Base-by-base conservation (phyloP, 1,140 invertebrate species). In the Eupristina koningsbergeri region DNA sequence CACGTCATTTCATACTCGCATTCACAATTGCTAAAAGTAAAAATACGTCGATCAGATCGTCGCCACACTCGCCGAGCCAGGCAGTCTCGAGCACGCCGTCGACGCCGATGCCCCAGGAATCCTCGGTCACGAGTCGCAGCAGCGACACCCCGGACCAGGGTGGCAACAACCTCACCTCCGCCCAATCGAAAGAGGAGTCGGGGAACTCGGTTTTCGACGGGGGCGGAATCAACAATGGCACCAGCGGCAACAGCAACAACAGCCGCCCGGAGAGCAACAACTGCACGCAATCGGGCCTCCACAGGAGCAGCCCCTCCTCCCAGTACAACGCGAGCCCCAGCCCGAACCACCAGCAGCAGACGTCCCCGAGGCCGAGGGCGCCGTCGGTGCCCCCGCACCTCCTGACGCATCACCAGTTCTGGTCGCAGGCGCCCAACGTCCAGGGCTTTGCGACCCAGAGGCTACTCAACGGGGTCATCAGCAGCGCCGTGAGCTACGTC, bases 201-300 rank as follows among this genome's bases (percentile, higher is more conserved):
- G 93, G 93, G 76, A 93, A 93, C 85, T 92, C 92, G 63, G 93
- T 94, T 6, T 94, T 94, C 84, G 93, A 94, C 85, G 92, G 93
- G 47, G 93, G 93, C 63, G 93, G 92, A 73, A 79, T 87, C 13
- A 71, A 78, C 19, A 47, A 47, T 26, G 75, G 11, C 17, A 41
- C 26, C 22, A 34, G 86, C 85, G n/a, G 86, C 89, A 63, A 85
- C n/a, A 78, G 19, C 7, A 63, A 31, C 34, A 83, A 19, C 61
- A 76, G 85, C 63, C 45, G 31, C 26, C 1, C n/a, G n/a, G 76
- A 78, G 22, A 73, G 53, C 73, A 79, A 75, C 36, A 84, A 81
- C 17, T 81, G 84, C 61, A 29, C 11, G 0, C 84, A 81, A 31
- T 81, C 73, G 45, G 15, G 58, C 6, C 50, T 85, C 7, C 91